phyloP scores from a whole-genome alignment of 2,797 vertebrate species.

The Phataginus tricuspis region DNA sequence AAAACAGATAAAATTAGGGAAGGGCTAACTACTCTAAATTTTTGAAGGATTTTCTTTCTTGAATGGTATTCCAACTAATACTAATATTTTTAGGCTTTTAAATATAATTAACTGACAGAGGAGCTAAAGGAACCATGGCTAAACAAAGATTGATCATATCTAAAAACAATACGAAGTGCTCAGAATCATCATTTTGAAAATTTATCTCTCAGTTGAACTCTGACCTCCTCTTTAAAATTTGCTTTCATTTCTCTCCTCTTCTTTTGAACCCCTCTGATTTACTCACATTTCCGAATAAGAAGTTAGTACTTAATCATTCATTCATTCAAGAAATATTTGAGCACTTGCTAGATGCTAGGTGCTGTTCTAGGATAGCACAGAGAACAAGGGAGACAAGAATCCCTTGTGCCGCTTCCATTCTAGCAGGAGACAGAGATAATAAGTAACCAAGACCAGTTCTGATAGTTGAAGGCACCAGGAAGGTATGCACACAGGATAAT shows the following conservation, averaged over 20 bases:
- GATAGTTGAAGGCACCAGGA: not conserved
- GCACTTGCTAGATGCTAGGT: not conserved
- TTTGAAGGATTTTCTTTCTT: conserved; percentile 51
- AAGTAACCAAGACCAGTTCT: conserved; percentile 2
- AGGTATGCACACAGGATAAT: not conserved
- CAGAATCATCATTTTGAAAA: not conserved
- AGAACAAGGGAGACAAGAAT: not conserved
- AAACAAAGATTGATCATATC: not conserved
- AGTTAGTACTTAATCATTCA: not conserved
- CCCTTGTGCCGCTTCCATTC: not conserved
- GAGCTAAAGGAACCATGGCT: not conserved
- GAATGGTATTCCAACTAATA: not conserved
- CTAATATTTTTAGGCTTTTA: conserved; percentile 16
- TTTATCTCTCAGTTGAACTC: not conserved
- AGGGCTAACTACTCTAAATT: conserved; percentile 21
- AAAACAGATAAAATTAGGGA: conserved; percentile 46
- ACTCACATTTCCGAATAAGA: not conserved
- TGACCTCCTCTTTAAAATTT: conserved; percentile 5
- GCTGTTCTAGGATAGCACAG: not conserved
- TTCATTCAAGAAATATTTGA: not conserved
- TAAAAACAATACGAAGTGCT: conserved; percentile 16
- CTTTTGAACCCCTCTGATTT: conserved; percentile 14
- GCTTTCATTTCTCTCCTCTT: not conserved
- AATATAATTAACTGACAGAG: conserved; percentile 34
- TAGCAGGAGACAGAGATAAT: not conserved